Conservation (phyloP, 2,113 vertebrate species). For the Melanostigma gelatinosum region DNA sequence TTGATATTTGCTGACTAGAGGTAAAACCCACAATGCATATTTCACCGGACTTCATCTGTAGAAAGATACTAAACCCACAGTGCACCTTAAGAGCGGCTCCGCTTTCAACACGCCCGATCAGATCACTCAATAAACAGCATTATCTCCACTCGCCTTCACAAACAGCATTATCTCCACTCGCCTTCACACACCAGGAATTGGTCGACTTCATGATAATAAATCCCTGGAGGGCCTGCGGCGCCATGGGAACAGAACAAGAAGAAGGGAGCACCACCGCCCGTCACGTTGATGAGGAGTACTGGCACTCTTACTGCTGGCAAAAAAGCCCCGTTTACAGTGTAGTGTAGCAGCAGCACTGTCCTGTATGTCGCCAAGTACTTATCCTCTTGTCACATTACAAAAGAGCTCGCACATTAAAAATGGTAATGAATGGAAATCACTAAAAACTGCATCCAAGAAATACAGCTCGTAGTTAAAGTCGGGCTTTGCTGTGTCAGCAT, state of each 20-base stretch:
- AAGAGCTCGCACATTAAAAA: too few relatives aligned
- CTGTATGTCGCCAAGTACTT: background rate
- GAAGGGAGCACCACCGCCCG: background rate
- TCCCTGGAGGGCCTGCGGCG: background rate
- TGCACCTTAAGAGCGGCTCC: background rate
- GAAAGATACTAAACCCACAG: background rate
- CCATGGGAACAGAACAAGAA: slow-evolving; percentile 6
- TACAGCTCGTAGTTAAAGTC: background rate
- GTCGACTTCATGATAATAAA: background rate
- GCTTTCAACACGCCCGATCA: background rate
- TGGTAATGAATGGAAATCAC: too few relatives aligned
- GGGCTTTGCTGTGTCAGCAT: slow-evolving; percentile 12
- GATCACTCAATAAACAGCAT: background rate
- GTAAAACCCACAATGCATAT: background rate
- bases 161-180: background rate
- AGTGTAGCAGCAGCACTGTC: background rate
- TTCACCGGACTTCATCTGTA: background rate
- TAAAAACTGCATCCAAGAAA: background rate
- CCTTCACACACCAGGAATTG: slow-evolving; percentile 6
- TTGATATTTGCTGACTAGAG: background rate
- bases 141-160: background rate
- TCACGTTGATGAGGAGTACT: background rate
- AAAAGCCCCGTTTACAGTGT: too few relatives aligned
- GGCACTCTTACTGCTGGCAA: background rate
- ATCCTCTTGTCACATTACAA: too few relatives aligned